A percentile compares a stretch with the other conserved stretches of the same genome.
Conservation (phyloP, 2,113 vertebrate species). For the Erythrocercus mccallii region DNA sequence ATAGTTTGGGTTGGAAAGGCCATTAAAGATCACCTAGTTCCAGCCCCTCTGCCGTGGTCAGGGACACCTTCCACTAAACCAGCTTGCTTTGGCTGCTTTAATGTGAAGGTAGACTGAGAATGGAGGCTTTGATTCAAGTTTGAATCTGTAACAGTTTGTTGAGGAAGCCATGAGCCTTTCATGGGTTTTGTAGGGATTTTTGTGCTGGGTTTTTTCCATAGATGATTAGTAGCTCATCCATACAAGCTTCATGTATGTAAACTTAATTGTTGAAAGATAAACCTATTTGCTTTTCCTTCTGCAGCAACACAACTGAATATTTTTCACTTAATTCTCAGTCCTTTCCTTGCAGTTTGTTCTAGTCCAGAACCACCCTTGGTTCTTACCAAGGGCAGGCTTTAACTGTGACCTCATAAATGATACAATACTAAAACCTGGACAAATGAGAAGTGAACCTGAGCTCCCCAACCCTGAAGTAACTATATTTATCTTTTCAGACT, state of each 20-base stretch:
- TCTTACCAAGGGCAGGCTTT: not conserved
- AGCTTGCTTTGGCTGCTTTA: not conserved
- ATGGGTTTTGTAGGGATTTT: not conserved
- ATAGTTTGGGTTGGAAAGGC: not conserved
- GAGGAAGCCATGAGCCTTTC: not conserved
- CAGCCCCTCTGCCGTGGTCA: not conserved
- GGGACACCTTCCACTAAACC: not conserved
- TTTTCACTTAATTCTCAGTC: not conserved
- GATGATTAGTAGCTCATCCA: not conserved
- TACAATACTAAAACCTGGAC: rapidly evolving
- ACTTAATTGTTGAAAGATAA: not conserved
- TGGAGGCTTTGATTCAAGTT: not conserved
- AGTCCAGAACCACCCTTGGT: not conserved
- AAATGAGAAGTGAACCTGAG: not conserved
- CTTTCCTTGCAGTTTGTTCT: not conserved
- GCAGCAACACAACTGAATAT: not conserved
- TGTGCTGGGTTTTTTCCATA: not conserved
- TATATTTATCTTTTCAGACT: constrained; percentile 78
- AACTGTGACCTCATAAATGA: not conserved
- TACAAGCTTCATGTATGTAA: not conserved
- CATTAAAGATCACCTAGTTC: not conserved
- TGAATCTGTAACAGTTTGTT: not conserved
- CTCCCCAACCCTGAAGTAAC: not conserved
- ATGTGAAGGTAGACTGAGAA: not conserved
- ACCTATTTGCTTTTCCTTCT: not conserved